phyloP scores from a whole-genome alignment of 2,797 vertebrate species.

The Clarias laeviceps region DNA sequence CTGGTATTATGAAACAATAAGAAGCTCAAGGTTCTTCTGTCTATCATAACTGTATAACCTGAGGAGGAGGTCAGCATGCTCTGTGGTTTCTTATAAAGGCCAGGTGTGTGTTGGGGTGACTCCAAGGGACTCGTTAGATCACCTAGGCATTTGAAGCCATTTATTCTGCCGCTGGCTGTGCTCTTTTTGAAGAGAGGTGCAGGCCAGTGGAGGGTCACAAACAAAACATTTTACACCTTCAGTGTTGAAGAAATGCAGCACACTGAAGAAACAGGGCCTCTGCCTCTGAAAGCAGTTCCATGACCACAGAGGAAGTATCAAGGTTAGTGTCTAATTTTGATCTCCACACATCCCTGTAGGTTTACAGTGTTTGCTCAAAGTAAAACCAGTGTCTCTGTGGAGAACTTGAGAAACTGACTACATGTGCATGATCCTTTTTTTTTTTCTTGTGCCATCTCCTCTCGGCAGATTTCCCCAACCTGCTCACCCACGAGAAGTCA shows the following conservation, averaged over 20 bases:
- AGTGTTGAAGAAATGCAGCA: conserved; percentile 4
- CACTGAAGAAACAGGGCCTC: neutral
- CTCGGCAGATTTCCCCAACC: conserved; percentile 45
- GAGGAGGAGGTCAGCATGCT: conserved; percentile 17
- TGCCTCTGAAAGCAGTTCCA: conserved; percentile 21
- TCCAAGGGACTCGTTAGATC: conserved; percentile 37
- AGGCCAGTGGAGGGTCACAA: conserved; percentile 32
- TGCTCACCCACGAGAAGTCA: conserved; percentile 68
- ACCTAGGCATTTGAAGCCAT: conserved; percentile 37
- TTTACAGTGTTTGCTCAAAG: conserved; percentile 28
- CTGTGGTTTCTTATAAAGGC: conserved; percentile 19
- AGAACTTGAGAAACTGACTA: conserved; percentile 22
- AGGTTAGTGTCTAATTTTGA: conserved; percentile 35
- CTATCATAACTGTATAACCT: neutral
- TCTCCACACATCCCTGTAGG: conserved; percentile 22
- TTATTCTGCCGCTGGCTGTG: conserved; percentile 36
- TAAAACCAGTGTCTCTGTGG: conserved; percentile 6
- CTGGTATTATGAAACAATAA: neutral
- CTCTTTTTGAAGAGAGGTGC: conserved; percentile 49
- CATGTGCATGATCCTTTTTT: conserved; percentile 27
- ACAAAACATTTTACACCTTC: conserved; percentile 35
- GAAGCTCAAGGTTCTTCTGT: neutral
- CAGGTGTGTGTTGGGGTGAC: conserved; percentile 29
- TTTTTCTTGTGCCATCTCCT: conserved; percentile 20
- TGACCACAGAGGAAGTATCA: conserved; percentile 26